A percentile compares a stretch with the other conserved stretches of the same genome.
Conservation (phyloP, 2,797 vertebrate genomes). For the Sylvilagus floridanus region DNA sequence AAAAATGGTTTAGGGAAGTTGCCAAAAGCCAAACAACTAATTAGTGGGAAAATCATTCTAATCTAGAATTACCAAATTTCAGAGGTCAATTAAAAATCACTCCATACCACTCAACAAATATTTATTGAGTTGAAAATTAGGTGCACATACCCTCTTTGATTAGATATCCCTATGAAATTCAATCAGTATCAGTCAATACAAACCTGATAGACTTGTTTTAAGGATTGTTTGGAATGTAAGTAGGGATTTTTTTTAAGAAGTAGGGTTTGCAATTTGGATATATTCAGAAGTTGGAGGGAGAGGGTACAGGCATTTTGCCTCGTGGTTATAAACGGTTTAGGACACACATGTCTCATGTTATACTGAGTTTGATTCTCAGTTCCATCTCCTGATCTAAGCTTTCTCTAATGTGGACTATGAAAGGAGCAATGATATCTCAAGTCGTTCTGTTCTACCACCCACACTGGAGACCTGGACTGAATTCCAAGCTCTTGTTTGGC, state of each 20-base stretch:
- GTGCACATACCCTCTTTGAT: background rate
- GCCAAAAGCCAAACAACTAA: conserved; percentile 11
- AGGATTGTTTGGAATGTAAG: background rate
- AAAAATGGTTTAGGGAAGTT: conserved; percentile 24
- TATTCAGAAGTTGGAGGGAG: conserved; percentile 8
- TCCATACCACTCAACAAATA: background rate
- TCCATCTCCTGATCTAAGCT: too few relatives aligned
- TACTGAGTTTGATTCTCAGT: too few relatives aligned
- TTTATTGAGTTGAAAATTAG: conserved; percentile 51
- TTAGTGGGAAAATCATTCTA: conserved; percentile 15
- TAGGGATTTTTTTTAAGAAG: background rate
- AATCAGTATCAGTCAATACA: background rate
- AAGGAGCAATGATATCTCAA: too few relatives aligned
- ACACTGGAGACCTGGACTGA: too few relatives aligned
- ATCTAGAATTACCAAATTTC: conserved; percentile 28
- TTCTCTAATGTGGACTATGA: too few relatives aligned
- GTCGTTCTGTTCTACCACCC: too few relatives aligned
- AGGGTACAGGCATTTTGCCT: too few relatives aligned
- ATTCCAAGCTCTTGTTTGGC: too few relatives aligned
- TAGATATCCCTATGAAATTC: background rate
- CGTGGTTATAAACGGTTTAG: too few relatives aligned
- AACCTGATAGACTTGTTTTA: background rate
- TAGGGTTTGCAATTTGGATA: background rate
- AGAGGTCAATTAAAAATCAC: background rate
- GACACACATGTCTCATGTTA: too few relatives aligned